Evolutionary conservation across 2,797 vertebrate genomes (phyloP).

Genomic region (Lateolabrax maculatus): DNA sequence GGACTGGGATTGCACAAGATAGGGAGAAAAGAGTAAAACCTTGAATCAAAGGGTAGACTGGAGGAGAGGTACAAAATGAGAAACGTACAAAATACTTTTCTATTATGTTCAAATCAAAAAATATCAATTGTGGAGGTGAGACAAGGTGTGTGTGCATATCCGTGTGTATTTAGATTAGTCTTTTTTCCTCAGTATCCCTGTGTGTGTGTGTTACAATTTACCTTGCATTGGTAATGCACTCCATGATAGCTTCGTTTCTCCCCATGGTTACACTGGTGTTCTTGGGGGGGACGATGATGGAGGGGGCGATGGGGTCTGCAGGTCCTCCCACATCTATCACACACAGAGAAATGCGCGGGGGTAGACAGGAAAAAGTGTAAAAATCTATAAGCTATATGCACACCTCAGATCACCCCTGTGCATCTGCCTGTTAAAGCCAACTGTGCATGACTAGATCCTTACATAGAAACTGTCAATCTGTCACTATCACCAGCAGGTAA

Average conservation of each 20-base stretch:
- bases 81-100: conserved; percentile 63
- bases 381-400: conserved; percentile 48
- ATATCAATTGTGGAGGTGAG: conserved; percentile 48
- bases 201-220: conserved; percentile 47
- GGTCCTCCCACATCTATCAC: conserved; percentile 92
- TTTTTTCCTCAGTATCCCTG: neutral
- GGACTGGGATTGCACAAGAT: conserved; percentile 58
- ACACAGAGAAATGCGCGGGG: conserved; percentile 27
- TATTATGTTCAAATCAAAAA: conserved; percentile 67
- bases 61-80: conserved; percentile 63
- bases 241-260: conserved; percentile 94
- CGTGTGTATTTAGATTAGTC: conserved; percentile 3
- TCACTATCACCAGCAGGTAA: conserved; percentile 59
- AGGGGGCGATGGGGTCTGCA: conserved; percentile 95
- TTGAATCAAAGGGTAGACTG: conserved; percentile 74
- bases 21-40: conserved; percentile 62
- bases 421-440: conserved; percentile 45
- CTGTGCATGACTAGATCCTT: conserved; percentile 43
- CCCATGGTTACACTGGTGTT: conserved; percentile 96
- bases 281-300: conserved; percentile 93
- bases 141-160: conserved; percentile 4
- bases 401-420: conserved; percentile 45
- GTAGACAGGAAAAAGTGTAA: conserved; percentile 29
- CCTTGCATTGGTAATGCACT: conserved; percentile 98
- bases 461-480: conserved; percentile 64